Base-by-base conservation (phyloP, 1,140 invertebrate genomes). In the Microplitis demolitor region DNA sequence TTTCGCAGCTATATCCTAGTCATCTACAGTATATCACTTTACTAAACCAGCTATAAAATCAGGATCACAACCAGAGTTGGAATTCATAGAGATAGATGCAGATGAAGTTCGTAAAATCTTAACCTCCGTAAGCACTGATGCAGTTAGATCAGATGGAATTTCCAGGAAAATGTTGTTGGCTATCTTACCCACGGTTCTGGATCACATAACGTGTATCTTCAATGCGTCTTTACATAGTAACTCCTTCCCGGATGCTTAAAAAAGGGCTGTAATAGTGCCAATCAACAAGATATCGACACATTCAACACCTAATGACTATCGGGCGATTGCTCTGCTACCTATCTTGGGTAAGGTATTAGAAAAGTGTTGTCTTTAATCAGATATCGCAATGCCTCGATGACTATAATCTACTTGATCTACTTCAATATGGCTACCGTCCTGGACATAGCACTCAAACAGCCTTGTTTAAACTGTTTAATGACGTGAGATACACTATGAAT, bases 401-500 rank as follows among this genome's bases (percentile, higher is more conserved):
- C 4, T 9, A 73, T 4, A 6, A 33, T 9, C 16, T 71, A 11
- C 34, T 73, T 9, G 51, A 72, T 54, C 37, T 9, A 8, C 31
- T 6, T n/a, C 77, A 76, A 39, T 74, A 66, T 0, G 74, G 74
- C 1, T 78, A 62, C 53, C 9, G 74, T 2, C 16, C 9, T 1
- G 53, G 68, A 9, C 66, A 58, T 39, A 74, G 74, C 33, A 76
- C 74, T 2, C 66, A 74, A 14, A 64, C 76, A 1, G 72, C 74
- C 0, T 50, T 78, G 0, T 11, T 74, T 13, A 8, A 54, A 13
- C 24, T 78, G 4, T 11, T 63, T 11, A 60, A 76, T n/a, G 75
- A 76, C 31, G 58, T 78, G 3, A 11, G 71, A 1, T 16, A 31
- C 3, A 58, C 16, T 11, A 72, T 72, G 24, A 72, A 78, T 54